phyloP scores from a whole-genome alignment of 2,888 invertebrate genomes.

The Sipha maydis region DNA sequence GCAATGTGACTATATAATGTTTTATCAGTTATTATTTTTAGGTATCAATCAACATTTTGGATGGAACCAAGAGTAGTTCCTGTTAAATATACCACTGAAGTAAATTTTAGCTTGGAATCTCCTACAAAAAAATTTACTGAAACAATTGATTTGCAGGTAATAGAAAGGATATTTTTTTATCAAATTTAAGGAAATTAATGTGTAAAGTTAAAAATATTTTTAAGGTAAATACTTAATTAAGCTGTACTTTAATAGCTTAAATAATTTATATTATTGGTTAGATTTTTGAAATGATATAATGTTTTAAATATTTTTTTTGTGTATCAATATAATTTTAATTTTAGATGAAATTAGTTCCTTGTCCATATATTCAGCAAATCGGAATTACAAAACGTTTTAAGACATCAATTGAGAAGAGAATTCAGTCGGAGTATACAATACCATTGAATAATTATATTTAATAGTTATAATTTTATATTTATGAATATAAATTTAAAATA shows the following conservation, averaged over 20 bases:
- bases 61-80: conserved; percentile 56
- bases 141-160: conserved; percentile 60
- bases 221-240: too few species aligned
- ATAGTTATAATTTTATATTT: conserved; percentile 3
- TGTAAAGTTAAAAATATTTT: too few species aligned
- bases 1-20: too few species aligned
- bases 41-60: conserved; percentile 60
- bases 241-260: too few species aligned
- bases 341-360: conserved; percentile 59
- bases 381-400: conserved; percentile 53
- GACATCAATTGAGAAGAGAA: conserved; percentile 46
- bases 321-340: background rate
- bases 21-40: background rate
- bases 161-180: too few species aligned
- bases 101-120: conserved; percentile 54
- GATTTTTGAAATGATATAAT: too few species aligned
- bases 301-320: too few species aligned
- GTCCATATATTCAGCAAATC: conserved; percentile 55
- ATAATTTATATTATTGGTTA: too few species aligned
- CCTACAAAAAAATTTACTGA: conserved; percentile 51
- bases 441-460: conserved; percentile 18
- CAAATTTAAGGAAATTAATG: too few species aligned
- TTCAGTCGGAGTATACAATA: conserved; percentile 35
- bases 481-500: background rate
- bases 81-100: conserved; percentile 54